phyloP scores from a whole-genome alignment of 2,888 invertebrate species.

The Calliphora vomitoria region DNA sequence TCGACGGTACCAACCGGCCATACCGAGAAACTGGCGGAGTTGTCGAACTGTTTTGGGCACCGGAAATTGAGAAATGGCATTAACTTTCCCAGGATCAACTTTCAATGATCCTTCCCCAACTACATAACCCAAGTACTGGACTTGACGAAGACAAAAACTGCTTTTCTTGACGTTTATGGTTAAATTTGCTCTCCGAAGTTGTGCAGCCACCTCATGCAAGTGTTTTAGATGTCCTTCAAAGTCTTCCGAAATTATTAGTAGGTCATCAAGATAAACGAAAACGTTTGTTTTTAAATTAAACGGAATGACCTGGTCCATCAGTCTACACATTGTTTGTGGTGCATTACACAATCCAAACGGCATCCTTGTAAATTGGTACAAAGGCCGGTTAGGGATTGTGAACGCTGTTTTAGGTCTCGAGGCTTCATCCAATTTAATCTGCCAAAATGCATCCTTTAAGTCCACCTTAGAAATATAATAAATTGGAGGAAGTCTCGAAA shows the following conservation, averaged over 20 bases:
- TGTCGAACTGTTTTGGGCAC: no score
- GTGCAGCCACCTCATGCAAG: slow-evolving; percentile 16
- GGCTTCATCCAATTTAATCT: slow-evolving; percentile 2
- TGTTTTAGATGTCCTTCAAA: slow-evolving; percentile 22
- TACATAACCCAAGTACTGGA: slow-evolving; percentile 1
- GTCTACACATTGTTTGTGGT: neutral
- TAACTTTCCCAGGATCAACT: neutral
- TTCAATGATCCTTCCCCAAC: slow-evolving; percentile 16
- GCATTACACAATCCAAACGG: slow-evolving; percentile 7
- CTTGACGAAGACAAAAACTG: neutral
- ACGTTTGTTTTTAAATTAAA: slow-evolving; percentile 23
- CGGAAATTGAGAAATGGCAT: no score
- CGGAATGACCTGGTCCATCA: slow-evolving; percentile 24
- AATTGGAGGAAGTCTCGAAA: slow-evolving; percentile 46
- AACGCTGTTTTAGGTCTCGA: slow-evolving; percentile 26
- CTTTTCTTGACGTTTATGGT: slow-evolving; percentile 23
- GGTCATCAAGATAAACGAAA: slow-evolving; percentile 18
- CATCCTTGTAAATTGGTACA: neutral
- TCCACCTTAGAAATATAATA: slow-evolving; percentile 33
- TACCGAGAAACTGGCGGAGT: neutral
- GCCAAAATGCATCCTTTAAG: slow-evolving; percentile 27
- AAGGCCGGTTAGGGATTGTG: slow-evolving; percentile 27
- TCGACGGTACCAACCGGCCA: neutral
- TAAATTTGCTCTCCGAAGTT: slow-evolving; percentile 9
- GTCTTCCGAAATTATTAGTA: neutral